Base-by-base conservation (phyloP, 2,797 vertebrate genomes). In the Aythya fuligula region DNA sequence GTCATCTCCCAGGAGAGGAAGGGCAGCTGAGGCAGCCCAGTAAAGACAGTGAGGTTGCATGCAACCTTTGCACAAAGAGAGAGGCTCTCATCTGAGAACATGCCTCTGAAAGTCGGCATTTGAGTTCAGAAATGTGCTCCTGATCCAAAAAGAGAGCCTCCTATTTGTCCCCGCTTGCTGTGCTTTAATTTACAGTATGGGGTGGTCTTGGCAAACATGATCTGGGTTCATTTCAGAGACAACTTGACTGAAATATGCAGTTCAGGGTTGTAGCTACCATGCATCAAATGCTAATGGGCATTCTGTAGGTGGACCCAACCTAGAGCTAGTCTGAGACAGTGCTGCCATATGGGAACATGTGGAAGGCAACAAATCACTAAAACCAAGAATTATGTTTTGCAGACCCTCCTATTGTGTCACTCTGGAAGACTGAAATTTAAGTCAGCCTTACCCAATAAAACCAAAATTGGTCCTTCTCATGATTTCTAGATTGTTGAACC, bases 271-370 rank as follows among this genome's bases (percentile, higher is more conserved):
- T 7, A 43, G 8, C 22, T 39, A 5, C 49, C 13, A 2, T 24
- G 10, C 5, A 61, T 0, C n/a, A 21, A 20, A 17, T 80, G 38
- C 21, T 53, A 30, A 45, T 21, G 66, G 28, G 8, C 6, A 24
- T 88, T 84, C n/a, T 49, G 19, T 49, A 58, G 2, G 0, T 38
- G 13, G 13, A 22, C 13, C 27, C 24, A 67, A 25, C 22, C 53
- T 34, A 11, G 34, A 61, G 58, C 21, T 75, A 18, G 6, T 70
- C 62, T 84, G 58, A 66, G 84, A 36, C 0, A 2, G 32, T 43
- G 38, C 0, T n/a, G 66, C 15, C 45, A 27, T 9, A 4, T 32
- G 21, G 39, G 34, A 66, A 27, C 16, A 30, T 1, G 0, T 21
- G 8, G 36, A 39, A 38, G 38, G 14, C 51, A 30, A 41, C 1